phyloP scores from a whole-genome alignment of 2,888 invertebrate species.

The Synergus gifuensis region DNA sequence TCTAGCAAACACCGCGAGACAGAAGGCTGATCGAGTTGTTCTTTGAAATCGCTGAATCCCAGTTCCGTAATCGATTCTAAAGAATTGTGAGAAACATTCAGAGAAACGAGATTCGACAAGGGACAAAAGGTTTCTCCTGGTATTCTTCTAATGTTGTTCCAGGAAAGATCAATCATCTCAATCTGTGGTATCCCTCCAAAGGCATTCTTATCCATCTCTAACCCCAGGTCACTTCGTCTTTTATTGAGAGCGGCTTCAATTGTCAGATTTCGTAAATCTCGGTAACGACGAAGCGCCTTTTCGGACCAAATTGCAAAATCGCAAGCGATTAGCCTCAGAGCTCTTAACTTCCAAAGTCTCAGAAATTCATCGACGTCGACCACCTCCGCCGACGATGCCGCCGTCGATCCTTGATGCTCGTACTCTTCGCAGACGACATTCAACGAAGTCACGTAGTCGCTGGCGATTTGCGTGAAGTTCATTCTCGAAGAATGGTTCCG shows the following conservation, averaged over 20 bases:
- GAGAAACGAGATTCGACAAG: constrained; percentile 86
- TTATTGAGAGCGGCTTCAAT: constrained; percentile 81
- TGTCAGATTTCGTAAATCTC: constrained; percentile 90
- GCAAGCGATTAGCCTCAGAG: constrained; percentile 91
- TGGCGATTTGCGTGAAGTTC: constrained; percentile 90
- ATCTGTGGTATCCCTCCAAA: constrained; percentile 88
- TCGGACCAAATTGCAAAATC: constrained; percentile 91
- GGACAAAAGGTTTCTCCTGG: constrained; percentile 92
- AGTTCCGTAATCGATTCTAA: constrained; percentile 93
- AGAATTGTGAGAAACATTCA: constrained; percentile 93
- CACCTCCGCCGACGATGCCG: constrained; percentile 55
- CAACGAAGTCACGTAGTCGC: constrained; percentile 79
- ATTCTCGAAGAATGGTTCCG: constrained; percentile 85
- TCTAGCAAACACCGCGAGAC: constrained; percentile 84
- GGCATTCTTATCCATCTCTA: constrained; percentile 89
- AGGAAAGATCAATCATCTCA: constrained; percentile 90
- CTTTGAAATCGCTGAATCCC: constrained; percentile 85
- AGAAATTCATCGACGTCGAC: constrained; percentile 81
- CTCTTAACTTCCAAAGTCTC: constrained; percentile 88
- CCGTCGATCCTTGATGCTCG: constrained; percentile 30
- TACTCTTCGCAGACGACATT: constrained; percentile 60
- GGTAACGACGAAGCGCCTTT: constrained; percentile 88
- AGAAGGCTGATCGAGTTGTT: constrained; percentile 67
- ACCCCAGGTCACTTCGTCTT: constrained; percentile 80
- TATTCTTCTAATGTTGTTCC: constrained; percentile 93